Evolutionary conservation across 2,113 vertebrate species (phyloP), one percentile per base, ranked within the genome.

Genomic region (Dendrocopos noguchii): DNA sequence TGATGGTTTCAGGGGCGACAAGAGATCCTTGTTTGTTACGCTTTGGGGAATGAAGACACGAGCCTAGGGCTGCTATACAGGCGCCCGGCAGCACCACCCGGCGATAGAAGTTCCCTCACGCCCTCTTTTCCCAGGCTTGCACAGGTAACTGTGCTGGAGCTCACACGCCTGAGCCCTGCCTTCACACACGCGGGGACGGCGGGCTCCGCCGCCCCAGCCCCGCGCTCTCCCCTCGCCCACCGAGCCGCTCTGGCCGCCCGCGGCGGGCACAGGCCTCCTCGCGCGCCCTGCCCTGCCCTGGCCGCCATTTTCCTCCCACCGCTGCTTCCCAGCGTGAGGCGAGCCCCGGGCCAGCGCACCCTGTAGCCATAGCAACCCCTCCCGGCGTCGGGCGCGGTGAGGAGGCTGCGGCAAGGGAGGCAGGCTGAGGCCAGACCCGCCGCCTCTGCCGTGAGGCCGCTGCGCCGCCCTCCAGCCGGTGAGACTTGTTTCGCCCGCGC

Each of bases 101-200:
- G 27, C 34, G 25, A 3, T 0, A 34, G 34, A 5, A 9, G 7
- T 10, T 60, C 7, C 18, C 44, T 4, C 9, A 0, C 9, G 25
- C 25, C 52, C 1, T 5, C 15, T 9, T 9, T 24, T 12, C 10
- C 55, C 52, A 29, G 50, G 22, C 28, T 18, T 2, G 27, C 50
- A 0, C 24, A 3, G 27, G n/a, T 29, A 10, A 3, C 42, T 1
- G 6, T 8, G 4, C 4, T 1, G 24, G 68, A 4, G 24, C 39
- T 17, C 12, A 0, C 0, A 4, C 1, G 10, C 57, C 6, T 2
- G 44, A 29, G 1, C 24, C 25, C 20, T 2, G 0, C 44, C 36
- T 10, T 28, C 65, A 2, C 3, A 9, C 2, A 2, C 7, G 7
- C 11, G 47, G 47, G 47, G 10, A 22, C 47, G 10, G 47, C 47